Base-by-base conservation (phyloP, 2,113 vertebrate species). In the Hystrix brachyura region DNA sequence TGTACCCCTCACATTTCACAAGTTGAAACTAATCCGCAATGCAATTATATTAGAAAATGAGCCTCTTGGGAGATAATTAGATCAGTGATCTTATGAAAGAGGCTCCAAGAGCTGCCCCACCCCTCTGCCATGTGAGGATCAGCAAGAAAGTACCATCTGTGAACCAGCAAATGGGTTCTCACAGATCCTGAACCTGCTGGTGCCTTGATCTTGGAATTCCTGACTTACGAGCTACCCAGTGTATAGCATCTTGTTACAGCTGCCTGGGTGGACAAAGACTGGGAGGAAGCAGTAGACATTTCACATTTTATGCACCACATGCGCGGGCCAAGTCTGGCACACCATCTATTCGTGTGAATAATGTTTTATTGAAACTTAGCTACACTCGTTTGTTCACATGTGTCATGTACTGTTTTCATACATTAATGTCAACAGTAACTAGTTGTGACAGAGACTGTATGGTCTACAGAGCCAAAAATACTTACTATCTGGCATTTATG, bases 281-380 rank as follows among this genome's bases (percentile, higher is more conserved):
- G 23, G 29, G 60, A 11, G 25, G 79, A 85, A 96, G 83, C 79
- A 69, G 15, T 74, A 69, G 65, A 19, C 46, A 51, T 43, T 82
- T 19, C 3, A 46, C 34, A 55, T 90, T 95, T 72, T 83, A 67
- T 8, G 83, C 72, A 72, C 25, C 53, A 32, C 2, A 12, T 12
- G 17, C 12, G 9, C 64, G 79, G 65, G 48, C 5, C 46, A 74
- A 53, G 62, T 65, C 55, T 83, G n/a, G 32, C 55, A 48, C 2
- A 19, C 32, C 46, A 84, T 60, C n/a, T 87, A 34, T 55, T 76
- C 72, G 51, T 87, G 48, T 67, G 59, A 80, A 93, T 78, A 60
- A 88, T 90, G 62, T 65, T 82, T 83, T 78, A 81, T 19, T 74
- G 53, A 57, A 93, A 91, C 14, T 51, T 15, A 95, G n/a, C 13